Evolutionary conservation across 2,797 vertebrate genomes (phyloP), one percentile per base, ranked within the genome.

Genomic region (Megalops cyprinoides): DNA sequence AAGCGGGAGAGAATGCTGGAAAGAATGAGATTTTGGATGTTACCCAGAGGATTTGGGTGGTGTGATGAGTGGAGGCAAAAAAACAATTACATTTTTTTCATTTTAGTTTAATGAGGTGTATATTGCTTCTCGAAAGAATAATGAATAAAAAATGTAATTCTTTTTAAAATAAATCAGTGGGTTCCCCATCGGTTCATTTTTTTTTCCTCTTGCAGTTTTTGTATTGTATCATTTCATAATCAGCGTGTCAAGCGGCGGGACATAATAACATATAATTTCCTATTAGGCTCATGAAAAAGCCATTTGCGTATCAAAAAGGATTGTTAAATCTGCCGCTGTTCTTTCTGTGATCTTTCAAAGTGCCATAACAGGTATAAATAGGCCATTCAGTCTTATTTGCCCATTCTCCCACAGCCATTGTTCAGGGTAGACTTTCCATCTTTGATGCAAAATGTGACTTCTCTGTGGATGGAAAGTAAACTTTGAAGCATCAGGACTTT

Each of bases 21-120:
- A 62, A 80, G 44, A 79, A 76, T 53, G 44, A 77, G 74, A 84
- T 80, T 78, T 42, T 44, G 55, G 67, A 75, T 65, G 65, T 77
- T 82, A 82, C 86, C 84, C 82, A 69, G 74, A 85, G 87, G 82
- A 87, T 82, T 84, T 79, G 83, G 83, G 73, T 49, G 49, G 78
- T 65, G 81, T 79, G 82, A 82, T 81, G 82, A 87, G 82, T 76
- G 79, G 74, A 80, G 69, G 15, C 23, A 42, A 84, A 81, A 83
- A 82, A 86, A 84, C 86, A 56, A 82, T 87, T 84, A 83, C 79
- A 62, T 77, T 79, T 67, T 71, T 82, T 76, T 58, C 84, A 88
- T 86, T 88, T 85, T 82, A 71, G 81, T 86, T 87, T 90, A 90
- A 90, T 89, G 87, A 88, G 89, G 87, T 88, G 85, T 84, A 85